phyloP scores from a whole-genome alignment of 1,140 invertebrate genomes.

The Nixonia krombeini region DNA sequence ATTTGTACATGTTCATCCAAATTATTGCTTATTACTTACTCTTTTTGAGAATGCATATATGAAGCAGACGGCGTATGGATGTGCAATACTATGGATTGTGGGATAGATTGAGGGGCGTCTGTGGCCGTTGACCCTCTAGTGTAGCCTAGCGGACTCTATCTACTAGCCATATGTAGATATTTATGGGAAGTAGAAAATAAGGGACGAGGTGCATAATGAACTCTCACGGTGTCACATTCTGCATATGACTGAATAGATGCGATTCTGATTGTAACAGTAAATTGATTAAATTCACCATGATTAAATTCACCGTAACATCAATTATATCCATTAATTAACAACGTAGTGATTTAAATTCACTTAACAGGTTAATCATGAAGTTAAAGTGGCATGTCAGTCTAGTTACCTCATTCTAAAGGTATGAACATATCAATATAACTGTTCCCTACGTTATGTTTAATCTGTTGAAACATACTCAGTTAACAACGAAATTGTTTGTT shows the following conservation, averaged over 20 bases:
- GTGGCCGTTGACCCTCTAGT: slow-evolving; percentile 67
- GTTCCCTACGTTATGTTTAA: no score
- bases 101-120: slow-evolving; percentile 67
- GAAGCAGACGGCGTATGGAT: slow-evolving; percentile 22
- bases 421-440: no score
- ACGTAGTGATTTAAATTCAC: background rate
- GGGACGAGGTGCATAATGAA: slow-evolving; percentile 33
- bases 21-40: background rate
- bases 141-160: slow-evolving; percentile 46
- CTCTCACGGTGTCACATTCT: slow-evolving; percentile 33
- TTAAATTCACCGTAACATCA: slow-evolving; percentile 22
- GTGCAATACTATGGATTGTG: slow-evolving; percentile 45
- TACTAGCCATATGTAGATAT: slow-evolving; percentile 40
- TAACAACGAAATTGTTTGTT: no score
- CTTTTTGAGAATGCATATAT: background rate
- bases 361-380: no score
- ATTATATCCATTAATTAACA: slow-evolving; percentile 24
- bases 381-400: no score
- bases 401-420: no score
- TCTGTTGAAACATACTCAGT: no score
- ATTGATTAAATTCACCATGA: background rate
- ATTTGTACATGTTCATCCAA: no score
- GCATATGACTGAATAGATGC: slow-evolving; percentile 4
- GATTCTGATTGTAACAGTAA: no score
- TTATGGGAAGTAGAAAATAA: slow-evolving; percentile 29